Percentiles rank a stretch among this genome's conserved stretches.
Conservation (phyloP, 2,888 invertebrate genomes). For the Ophion obscuratus region DNA sequence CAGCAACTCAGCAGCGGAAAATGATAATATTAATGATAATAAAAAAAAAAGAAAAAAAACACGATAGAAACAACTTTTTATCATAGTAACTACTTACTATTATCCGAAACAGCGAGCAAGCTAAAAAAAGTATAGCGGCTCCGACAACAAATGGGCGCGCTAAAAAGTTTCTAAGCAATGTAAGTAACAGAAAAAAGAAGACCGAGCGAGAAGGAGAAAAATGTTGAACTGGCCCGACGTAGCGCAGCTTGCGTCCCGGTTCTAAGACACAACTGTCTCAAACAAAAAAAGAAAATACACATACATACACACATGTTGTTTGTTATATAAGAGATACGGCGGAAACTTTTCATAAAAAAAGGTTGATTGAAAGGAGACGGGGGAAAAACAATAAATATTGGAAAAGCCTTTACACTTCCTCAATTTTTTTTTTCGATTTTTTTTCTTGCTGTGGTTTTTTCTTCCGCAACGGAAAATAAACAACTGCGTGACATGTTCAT, state of each 20-base stretch:
- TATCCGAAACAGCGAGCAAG: constrained; percentile 86
- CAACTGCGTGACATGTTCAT: constrained; percentile 66
- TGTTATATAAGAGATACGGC: constrained; percentile 81
- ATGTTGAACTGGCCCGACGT: constrained; percentile 73
- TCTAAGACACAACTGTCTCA: constrained; percentile 71
- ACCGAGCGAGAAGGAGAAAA: constrained; percentile 7
- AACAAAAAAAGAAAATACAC: constrained; percentile 59
- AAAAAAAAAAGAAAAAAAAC: constrained; percentile 78
- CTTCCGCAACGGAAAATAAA: constrained; percentile 58
- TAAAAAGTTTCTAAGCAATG: constrained; percentile 79
- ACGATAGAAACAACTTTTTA: constrained; percentile 69
- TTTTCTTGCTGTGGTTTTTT: constrained; percentile 53
- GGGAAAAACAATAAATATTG: constrained; percentile 80
- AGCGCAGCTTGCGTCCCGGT: constrained; percentile 75
- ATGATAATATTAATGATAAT: constrained; percentile 83
- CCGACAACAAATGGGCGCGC: constrained; percentile 70
- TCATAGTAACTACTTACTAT: constrained; percentile 83
- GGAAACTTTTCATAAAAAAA: constrained; percentile 78
- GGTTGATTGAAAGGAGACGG: constrained; percentile 79
- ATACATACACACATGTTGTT: constrained; percentile 79
- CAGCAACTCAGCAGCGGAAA: constrained; percentile 78
- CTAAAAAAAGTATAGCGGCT: constrained; percentile 83
- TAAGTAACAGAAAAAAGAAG: constrained; percentile 71
- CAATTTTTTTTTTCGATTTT: constrained; percentile 78
- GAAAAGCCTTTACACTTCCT: constrained; percentile 80